Conservation (phyloP, 2,888 invertebrate genomes). For the Athalia rosae region DNA sequence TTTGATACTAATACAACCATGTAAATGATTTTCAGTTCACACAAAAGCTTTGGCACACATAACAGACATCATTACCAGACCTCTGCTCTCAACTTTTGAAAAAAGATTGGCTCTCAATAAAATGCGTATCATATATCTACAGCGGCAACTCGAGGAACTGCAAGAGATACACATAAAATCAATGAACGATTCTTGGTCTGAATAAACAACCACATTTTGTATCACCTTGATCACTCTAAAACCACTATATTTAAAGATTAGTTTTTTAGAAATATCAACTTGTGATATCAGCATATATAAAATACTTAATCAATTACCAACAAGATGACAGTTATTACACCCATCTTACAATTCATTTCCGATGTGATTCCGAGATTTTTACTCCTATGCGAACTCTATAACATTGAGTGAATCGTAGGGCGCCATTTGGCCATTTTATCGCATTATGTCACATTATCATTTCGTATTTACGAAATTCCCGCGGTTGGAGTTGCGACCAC, state of each 20-base stretch:
- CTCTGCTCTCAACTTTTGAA: constrained; percentile 68
- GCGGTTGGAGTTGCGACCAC: too few species aligned
- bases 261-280: not conserved
- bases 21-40: constrained; percentile 72
- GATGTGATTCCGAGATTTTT: too few species aligned
- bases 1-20: constrained; percentile 12
- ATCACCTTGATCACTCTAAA: too few species aligned
- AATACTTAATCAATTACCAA: not conserved
- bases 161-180: constrained; percentile 51
- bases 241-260: not conserved
- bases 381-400: too few species aligned
- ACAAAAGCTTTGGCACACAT: constrained; percentile 75
- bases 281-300: not conserved
- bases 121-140: constrained; percentile 56
- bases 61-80: constrained; percentile 70
- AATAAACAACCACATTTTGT: not conserved
- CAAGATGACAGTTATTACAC: too few species aligned
- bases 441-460: too few species aligned
- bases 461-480: too few species aligned
- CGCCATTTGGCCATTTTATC: too few species aligned
- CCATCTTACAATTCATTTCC: too few species aligned
- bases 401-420: too few species aligned
- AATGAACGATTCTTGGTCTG: constrained; percentile 36
- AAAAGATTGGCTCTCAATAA: constrained; percentile 65
- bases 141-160: constrained; percentile 55